Percentiles rank a stretch among this genome's conserved stretches.
phyloP scores from a whole-genome alignment of 2,113 vertebrate species.

The Deroptyus accipitrinus region DNA sequence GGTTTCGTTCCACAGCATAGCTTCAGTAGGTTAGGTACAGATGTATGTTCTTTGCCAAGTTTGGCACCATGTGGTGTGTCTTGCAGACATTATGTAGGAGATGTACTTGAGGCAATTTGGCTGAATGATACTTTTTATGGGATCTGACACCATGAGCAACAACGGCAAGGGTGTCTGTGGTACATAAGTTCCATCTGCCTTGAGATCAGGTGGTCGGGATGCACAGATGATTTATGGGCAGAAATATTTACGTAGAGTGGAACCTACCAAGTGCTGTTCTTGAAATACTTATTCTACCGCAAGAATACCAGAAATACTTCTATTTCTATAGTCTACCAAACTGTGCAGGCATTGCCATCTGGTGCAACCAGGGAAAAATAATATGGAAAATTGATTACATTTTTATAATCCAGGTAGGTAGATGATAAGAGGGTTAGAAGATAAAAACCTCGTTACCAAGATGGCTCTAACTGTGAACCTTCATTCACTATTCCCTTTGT shows the following conservation, averaged over 20 bases:
- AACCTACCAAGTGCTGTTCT: not conserved
- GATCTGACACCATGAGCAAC: not conserved
- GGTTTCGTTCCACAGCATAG: not conserved
- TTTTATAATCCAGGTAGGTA: not conserved
- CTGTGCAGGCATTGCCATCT: not conserved
- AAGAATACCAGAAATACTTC: not conserved
- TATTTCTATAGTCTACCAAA: not conserved
- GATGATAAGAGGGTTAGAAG: not conserved
- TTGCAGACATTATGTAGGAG: not conserved
- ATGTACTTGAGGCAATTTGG: not conserved
- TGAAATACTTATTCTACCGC: not conserved
- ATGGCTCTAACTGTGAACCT: not conserved
- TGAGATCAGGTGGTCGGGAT: not conserved
- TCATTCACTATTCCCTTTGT: accelerated
- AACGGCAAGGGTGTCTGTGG: not conserved
- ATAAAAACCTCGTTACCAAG: not conserved
- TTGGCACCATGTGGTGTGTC: not conserved
- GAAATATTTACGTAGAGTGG: not conserved
- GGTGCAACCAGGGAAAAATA: not conserved
- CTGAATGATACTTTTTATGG: not conserved
- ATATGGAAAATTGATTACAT: not conserved
- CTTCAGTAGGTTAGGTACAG: not conserved
- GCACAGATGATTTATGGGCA: not conserved
- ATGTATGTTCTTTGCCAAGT: not conserved
- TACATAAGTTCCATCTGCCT: not conserved